Base-by-base conservation (phyloP, 1,140 invertebrate species). In the Paralvinella palmiformis region DNA sequence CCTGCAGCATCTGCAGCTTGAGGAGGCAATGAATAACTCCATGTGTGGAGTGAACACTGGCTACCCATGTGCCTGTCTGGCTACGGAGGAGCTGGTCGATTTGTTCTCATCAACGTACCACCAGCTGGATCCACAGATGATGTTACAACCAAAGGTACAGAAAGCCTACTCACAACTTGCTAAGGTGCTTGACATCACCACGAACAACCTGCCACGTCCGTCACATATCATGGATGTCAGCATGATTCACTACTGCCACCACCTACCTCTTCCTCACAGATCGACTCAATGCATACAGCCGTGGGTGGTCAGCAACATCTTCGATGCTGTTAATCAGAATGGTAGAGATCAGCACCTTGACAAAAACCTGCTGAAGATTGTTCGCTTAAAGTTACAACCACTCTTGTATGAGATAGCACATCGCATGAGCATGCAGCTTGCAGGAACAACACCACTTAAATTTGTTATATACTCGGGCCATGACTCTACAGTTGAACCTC, bases 401-500 rank as follows among this genome's bases (percentile, higher is more conserved):
- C 68, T 83, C 20, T 59, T 83, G 37, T 65, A 69, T 5, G 76
- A 82, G 65, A 73, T 83, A 22, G 62, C 71, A 29, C 84, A 88
- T 62, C 87, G 91, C 67, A 86, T 94, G 7, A 85, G 86, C 24
- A 85, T 86, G 0, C 75, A 91, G 7, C 87, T 91, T 72, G 84
- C 87, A 0, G 90, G 88, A 85, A 85, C 27, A 85, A 85, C 55
- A 88, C 87, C 72, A 73, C 61, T 86, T 65, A 88, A 87, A 72
- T 85, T 95, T 62, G 87, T 92, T 6, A 67, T 95, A 0, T 96
- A 93, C 75, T 94, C 92, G 0, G 92, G 91, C 0, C 94, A 96
- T 73, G 92, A 95, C 75, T 89, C 89, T 70, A 94, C 92, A 0
- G 69, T 95, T 24, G 89, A 92, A 69, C 90, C 91, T 69, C 77